Percentiles rank a stretch among this genome's conserved stretches.
Conservation (phyloP, 2,888 invertebrate genomes). For the Cheiracanthium punctorium region DNA sequence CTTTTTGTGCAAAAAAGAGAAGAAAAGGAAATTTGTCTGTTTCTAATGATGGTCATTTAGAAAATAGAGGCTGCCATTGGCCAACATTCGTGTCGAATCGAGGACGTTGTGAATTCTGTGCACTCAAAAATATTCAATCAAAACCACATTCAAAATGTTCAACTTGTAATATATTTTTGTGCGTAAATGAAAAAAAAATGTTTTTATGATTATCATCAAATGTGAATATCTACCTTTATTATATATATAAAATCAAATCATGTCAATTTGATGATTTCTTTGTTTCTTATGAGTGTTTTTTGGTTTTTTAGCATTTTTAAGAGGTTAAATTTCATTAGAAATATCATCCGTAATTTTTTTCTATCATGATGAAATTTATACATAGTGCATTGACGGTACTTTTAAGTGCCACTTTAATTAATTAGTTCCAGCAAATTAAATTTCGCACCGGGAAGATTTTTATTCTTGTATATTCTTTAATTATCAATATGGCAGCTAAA, state of each 20-base stretch:
- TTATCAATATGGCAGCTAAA: too few relatives aligned
- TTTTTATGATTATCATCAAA: slow-evolving; percentile 11
- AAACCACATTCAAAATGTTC: neutral
- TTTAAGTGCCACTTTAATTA: slow-evolving; percentile 30
- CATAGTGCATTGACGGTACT: neutral
- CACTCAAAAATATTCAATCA: too few relatives aligned
- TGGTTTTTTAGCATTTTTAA: neutral
- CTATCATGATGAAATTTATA: neutral
- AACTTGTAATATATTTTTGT: neutral
- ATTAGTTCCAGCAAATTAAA: slow-evolving; percentile 18
- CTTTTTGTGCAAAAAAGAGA: slow-evolving; percentile 27
- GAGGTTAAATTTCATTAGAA: neutral
- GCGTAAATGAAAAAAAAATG: neutral
- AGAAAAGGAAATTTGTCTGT: slow-evolving; percentile 25
- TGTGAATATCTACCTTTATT: neutral
- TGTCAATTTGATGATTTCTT: neutral
- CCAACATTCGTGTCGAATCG: slow-evolving; percentile 39
- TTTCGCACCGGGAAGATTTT: slow-evolving; percentile 9
- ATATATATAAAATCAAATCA: neutral
- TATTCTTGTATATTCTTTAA: slow-evolving; percentile 21
- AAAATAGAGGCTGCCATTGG: slow-evolving; percentile 33
- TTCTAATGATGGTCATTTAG: slow-evolving; percentile 17
- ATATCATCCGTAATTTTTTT: neutral
- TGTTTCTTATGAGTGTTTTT: neutral
- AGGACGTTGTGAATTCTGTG: slow-evolving; percentile 24